These are phyloP conservation scores for Muntiacus muntjak DNA, from an alignment of 2,113 vertebrate genomes.

Conservation along the genomic window DNA sequence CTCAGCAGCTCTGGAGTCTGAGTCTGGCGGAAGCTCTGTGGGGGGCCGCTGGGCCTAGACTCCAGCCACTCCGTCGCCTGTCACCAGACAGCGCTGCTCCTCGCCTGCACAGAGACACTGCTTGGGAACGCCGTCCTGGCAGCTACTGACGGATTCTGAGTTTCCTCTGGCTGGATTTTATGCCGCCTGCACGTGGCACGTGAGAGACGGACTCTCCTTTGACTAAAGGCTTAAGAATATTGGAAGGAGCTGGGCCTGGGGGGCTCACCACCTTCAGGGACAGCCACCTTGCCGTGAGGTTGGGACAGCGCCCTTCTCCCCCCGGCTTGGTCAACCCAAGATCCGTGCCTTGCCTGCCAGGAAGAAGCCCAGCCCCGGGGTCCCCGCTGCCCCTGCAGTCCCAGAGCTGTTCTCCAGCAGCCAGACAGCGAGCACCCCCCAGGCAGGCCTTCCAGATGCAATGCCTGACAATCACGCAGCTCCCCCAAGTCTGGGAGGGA, in stretches of 20 bases:
- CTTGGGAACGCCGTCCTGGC: background rate
- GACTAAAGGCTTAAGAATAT: background rate
- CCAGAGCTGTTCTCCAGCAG: background rate
- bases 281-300: fast-evolving
- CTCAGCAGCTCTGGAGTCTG: fast-evolving
- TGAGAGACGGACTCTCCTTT: background rate
- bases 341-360: background rate
- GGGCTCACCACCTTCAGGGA: background rate
- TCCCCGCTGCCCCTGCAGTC: background rate
- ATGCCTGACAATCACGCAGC: fast-evolving
- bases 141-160: background rate
- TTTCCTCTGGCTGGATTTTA: background rate
- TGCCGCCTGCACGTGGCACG: fast-evolving
- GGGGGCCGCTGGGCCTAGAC: background rate
- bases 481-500: background rate
- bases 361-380: background rate
- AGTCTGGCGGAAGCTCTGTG: background rate
- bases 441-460: fast-evolving
- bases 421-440: background rate
- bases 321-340: background rate
- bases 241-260: background rate
- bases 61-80: no score
- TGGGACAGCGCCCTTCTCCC: background rate
- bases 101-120: background rate
- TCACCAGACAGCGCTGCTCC: background rate